A percentile compares a stretch with the other conserved stretches of the same genome.
phyloP scores from a whole-genome alignment of 2,113 vertebrate species.

The Mesocricetus auratus region DNA sequence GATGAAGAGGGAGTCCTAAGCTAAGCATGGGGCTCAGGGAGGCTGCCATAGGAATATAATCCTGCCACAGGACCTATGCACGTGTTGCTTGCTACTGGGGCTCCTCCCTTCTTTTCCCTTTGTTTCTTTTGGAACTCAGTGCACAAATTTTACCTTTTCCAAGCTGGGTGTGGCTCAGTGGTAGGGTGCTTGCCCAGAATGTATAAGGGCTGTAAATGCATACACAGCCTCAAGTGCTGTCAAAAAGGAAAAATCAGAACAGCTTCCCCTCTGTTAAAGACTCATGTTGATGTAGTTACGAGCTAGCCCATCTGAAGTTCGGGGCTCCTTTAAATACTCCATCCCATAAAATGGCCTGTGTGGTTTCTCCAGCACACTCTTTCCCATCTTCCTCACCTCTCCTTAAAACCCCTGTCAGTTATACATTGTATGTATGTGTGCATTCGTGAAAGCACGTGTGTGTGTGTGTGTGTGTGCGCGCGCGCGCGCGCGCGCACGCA shows the following conservation, averaged over 20 bases:
- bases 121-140: not conserved
- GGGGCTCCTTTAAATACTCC: not conserved
- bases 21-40: not conserved
- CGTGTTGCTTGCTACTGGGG: accelerated
- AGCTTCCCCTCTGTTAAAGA: not conserved
- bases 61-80: not conserved
- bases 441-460: not conserved
- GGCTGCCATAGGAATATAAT: not conserved
- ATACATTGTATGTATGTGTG: not conserved
- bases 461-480: not conserved
- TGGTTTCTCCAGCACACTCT: not conserved
- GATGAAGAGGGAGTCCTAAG: not conserved
- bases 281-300: no score
- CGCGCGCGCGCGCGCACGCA: no score
- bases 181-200: not conserved
- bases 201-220: no score
- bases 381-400: not conserved
- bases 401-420: not conserved
- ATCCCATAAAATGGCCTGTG: not conserved
- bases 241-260: not conserved
- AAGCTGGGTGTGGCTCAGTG: not conserved
- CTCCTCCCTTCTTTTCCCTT: not conserved
- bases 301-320: not conserved
- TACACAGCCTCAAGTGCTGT: no score
- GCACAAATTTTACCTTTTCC: not conserved